phyloP scores from a whole-genome alignment of 2,113 vertebrate genomes.

The Talpa occidentalis region DNA sequence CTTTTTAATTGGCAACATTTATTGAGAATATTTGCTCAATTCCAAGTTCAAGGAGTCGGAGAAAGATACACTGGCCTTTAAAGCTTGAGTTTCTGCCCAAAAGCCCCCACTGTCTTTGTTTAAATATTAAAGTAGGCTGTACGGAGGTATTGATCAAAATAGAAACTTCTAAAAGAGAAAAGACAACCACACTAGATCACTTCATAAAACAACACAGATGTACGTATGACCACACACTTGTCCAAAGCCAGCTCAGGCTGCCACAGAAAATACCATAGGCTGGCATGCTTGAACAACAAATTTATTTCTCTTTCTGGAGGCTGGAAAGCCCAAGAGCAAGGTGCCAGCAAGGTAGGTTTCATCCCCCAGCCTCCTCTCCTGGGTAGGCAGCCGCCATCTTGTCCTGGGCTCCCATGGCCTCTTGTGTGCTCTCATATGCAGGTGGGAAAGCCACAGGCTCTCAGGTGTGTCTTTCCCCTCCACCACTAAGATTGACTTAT shows the following conservation, averaged over 20 bases:
- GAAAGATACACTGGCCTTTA: neutral
- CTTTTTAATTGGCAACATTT: neutral
- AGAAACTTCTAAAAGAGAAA: neutral
- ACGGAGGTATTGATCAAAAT: neutral
- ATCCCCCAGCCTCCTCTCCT: neutral
- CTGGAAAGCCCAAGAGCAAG: neutral
- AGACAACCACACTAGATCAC: neutral
- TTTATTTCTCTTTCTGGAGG: neutral
- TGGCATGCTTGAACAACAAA: neutral
- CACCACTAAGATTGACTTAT: too few species aligned
- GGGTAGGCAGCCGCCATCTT: neutral
- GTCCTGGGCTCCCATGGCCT: neutral
- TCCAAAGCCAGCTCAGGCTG: neutral
- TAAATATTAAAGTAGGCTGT: neutral
- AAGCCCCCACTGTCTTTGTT: neutral
- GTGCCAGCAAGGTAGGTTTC: neutral
- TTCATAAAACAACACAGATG: neutral
- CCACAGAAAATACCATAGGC: neutral
- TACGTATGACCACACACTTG: neutral
- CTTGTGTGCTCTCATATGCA: neutral
- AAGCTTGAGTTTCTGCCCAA: neutral
- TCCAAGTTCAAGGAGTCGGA: neutral
- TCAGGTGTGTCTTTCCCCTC: too few species aligned
- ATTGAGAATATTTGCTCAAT: slow-evolving; percentile 1
- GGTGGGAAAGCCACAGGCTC: neutral